Evolutionary conservation across 2,797 vertebrate genomes (phyloP), one percentile per base, ranked within the genome.

Genomic region (Acipenser ruthenus): DNA sequence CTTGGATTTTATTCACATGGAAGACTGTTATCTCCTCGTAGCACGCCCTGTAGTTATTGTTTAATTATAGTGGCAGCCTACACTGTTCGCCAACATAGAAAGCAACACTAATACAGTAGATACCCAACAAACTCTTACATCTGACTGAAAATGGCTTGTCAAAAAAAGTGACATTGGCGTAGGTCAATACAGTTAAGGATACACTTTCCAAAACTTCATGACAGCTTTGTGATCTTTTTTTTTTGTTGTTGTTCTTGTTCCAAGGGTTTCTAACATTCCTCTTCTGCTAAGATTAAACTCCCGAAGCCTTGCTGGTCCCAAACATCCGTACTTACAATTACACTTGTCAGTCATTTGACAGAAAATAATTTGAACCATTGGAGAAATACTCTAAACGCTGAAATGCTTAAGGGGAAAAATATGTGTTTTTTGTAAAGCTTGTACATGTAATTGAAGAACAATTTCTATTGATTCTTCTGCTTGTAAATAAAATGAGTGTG

Each of bases 311-410:
- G 68, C 77, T 83, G 76, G 68, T 60, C 80, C 74, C 72, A 74
- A 72, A 73, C 67, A 78, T 72, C 79, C 73, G 76, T 60, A 49
- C 70, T 69, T 78, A 79, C 84, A 87, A 89, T 90, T 90, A 86
- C 84, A 85, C 80, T 77, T 85, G 87, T 89, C 89, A 90, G 78
- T 92, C 86, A 88, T 83, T 86, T 83, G 70, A 84, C 75, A 72
- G 76, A 56, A 79, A 80, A 86, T 84, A 58, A 84, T 87, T 81
- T 79, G 77, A 86, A 84, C 81, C 83, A 80, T 72, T 75, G 81
- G 84, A 89, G 81, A 83, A 85, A 84, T 76, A 64, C 84, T 86
- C 80, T 84, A 83, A 83, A 85, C 82, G 84, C 77, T 77, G 76
- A 82, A 81, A 81, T 73, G 79, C 78, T 84, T 79, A 74, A 80